A percentile compares a stretch with the other conserved stretches of the same genome.
These are phyloP conservation scores for Acanthisitta chloris DNA, from an alignment of 2,113 vertebrate genomes.

Conservation along the genomic window DNA sequence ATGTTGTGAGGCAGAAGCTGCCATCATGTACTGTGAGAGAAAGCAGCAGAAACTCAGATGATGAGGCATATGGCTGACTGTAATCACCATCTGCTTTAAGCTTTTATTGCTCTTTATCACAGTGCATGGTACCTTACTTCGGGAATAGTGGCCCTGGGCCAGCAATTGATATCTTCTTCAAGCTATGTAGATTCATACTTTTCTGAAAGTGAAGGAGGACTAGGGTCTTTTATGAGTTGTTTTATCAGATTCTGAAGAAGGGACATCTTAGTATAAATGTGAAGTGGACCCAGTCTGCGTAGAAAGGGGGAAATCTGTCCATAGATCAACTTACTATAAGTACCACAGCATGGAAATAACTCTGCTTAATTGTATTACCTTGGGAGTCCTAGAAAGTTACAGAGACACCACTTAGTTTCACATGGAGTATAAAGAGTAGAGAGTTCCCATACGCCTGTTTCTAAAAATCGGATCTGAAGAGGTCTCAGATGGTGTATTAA, in stretches of 20 bases:
- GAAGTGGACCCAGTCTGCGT: not conserved
- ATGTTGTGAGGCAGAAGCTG: accelerated
- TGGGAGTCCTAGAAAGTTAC: not conserved
- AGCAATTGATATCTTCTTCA: not conserved
- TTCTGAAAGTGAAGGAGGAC: not conserved
- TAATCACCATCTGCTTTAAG: not conserved
- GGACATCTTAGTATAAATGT: not conserved
- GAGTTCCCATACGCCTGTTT: not conserved
- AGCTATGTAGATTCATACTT: not conserved
- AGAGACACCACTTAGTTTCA: not conserved
- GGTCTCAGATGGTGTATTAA: not conserved
- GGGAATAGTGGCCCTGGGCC: not conserved
- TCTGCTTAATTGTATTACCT: not conserved
- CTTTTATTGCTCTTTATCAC: not conserved
- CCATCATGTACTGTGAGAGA: accelerated
- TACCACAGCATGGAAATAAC: not conserved
- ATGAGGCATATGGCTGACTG: not conserved
- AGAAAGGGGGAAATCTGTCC: not conserved
- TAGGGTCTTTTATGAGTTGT: not conserved
- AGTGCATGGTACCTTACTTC: not conserved
- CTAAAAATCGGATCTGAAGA: not conserved
- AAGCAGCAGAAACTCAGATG: accelerated
- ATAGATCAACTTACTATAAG: not conserved
- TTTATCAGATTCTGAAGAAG: not conserved
- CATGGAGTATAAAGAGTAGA: not conserved